A percentile compares a stretch with the other conserved stretches of the same genome.
Evolutionary conservation across 2,797 vertebrate species (phyloP).

Genomic region (Phoeniculus purpureus): DNA sequence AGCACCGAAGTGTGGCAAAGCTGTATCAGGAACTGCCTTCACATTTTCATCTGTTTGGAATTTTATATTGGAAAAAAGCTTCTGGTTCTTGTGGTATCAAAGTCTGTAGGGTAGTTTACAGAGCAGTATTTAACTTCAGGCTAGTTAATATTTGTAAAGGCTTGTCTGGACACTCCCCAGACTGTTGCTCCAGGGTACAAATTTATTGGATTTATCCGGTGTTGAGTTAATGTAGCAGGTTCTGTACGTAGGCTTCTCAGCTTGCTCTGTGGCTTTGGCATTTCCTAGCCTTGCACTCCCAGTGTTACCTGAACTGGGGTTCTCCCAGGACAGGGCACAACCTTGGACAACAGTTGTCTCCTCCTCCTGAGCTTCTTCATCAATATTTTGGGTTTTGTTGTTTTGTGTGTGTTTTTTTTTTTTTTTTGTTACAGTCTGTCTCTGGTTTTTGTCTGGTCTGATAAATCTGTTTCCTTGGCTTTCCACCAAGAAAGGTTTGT

Average conservation of each 20-base stretch:
- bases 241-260: neutral
- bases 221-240: neutral
- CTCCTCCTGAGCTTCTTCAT: neutral
- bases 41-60: neutral
- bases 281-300: neutral
- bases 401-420: too few relatives aligned
- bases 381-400: neutral
- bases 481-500: neutral
- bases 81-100: neutral
- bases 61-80: neutral
- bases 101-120: constrained; percentile 23
- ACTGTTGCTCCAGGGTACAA: constrained; percentile 39
- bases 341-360: neutral
- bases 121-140: constrained; percentile 41
- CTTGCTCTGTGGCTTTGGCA: neutral
- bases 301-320: neutral
- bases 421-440: neutral
- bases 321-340: neutral
- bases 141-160: constrained; percentile 50
- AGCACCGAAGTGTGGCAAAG: neutral
- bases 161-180: constrained; percentile 60
- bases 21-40: neutral
- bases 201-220: constrained; percentile 22
- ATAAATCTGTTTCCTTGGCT: neutral
- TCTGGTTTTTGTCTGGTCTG: neutral